Base-by-base conservation (phyloP, 2,888 invertebrate genomes). In the Epinotia bilunana region DNA sequence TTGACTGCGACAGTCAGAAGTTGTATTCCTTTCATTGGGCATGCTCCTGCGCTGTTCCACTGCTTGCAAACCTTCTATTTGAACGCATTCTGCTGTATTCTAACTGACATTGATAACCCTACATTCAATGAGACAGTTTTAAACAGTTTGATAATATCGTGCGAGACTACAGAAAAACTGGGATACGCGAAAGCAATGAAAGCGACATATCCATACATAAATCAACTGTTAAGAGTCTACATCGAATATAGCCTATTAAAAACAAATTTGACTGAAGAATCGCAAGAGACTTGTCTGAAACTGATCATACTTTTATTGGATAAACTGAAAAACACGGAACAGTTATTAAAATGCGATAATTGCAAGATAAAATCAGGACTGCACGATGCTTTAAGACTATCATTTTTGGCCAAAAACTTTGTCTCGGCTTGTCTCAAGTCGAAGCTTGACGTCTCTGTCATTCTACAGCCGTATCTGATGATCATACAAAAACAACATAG, bases 291-390 rank as follows among this genome's bases (percentile, higher is more conserved):
- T 5, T 89, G 87, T 18, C 76, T 92, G 0, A 86, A 87, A 74
- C 72, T 92, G 0, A 88, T 91, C 68, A 53, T 84, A 3, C 82
- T 84, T 74, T 73, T 93, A 16, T 82, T 88, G 73, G 79, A 77
- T 1, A 87, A 87, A 60, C 58, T 90, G 0, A 82, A 82, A 72
- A 77, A 79, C 0, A 83, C 86, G 0, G 79, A 85, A 0, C 92
- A 92, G 39, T 57, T 90, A 0, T 62, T 88, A 0, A 93, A 91
- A 85, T 93, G 94, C 76, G 92, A 92, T 0, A 87, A 86, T 39
- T 94, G 93, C 76, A 79, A 68, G 2, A 80, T 87, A 0, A 89
- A 87, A 80, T 80, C 87, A 0, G 90, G 91, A 0, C 69, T 89
- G 0, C 94, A 94, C 20, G 94, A 94, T 20, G 84, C 88, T 0